Evolutionary conservation across 2,797 vertebrate species (phyloP).

Genomic region (Galaxias olidus): DNA sequence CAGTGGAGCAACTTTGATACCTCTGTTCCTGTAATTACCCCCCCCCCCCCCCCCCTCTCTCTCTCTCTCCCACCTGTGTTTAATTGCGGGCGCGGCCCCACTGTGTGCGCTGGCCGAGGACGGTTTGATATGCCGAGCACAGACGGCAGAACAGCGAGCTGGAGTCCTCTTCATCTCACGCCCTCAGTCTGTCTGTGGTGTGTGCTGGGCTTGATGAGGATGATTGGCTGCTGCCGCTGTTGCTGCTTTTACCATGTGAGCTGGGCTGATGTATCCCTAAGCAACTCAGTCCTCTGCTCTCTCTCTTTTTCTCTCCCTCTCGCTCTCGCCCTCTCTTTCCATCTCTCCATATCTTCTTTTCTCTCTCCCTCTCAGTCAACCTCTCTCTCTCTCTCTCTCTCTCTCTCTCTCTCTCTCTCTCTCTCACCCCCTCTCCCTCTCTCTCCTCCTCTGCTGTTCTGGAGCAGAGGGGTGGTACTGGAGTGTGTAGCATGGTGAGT

Average conservation of each 20-base stretch:
- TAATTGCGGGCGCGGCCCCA: too few relatives aligned
- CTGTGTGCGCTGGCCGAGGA: too few relatives aligned
- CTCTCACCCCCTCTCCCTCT: constrained; percentile 3
- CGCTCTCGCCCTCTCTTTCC: constrained; percentile 6
- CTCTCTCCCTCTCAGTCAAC: neutral
- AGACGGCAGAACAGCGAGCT: too few relatives aligned
- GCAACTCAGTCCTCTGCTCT: constrained; percentile 1
- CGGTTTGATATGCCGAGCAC: too few relatives aligned
- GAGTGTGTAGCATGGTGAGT: too few relatives aligned
- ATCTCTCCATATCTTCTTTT: neutral
- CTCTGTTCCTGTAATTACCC: neutral
- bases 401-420: constrained; percentile 6
- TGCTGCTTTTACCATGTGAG: too few relatives aligned
- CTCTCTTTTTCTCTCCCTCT: neutral
- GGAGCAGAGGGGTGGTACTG: too few relatives aligned
- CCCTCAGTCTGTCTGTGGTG: too few relatives aligned
- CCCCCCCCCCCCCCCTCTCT: neutral
- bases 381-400: neutral
- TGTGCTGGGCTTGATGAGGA: too few relatives aligned
- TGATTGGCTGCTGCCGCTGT: too few relatives aligned
- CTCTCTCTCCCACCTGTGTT: too few relatives aligned
- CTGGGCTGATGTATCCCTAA: neutral
- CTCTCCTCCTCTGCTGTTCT: neutral
- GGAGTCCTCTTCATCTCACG: too few relatives aligned
- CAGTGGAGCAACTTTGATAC: neutral